Base-by-base conservation (phyloP, 2,797 vertebrate genomes). In the Karalla daura region DNA sequence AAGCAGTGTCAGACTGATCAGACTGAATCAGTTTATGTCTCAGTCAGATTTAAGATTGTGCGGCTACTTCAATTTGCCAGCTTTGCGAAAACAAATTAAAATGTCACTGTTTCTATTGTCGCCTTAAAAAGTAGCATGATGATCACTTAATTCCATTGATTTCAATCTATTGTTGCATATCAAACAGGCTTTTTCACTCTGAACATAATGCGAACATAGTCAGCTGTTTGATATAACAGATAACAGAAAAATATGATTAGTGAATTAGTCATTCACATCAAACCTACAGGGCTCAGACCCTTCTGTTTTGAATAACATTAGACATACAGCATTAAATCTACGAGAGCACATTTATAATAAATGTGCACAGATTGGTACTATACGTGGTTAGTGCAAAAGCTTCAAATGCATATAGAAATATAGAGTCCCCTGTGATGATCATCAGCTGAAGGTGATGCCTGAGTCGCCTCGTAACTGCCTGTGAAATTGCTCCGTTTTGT, bases 391-490 rank as follows among this genome's bases (percentile, higher is more conserved):
- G 37, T 51, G 30, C 4, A 44, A 18, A 5, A 23, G 20, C 44
- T 60, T n/a, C n/a, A n/a, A n/a, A n/a, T n/a, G 25, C 15, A 4
- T 12, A 9, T 45, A 11, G 5, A 18, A 32, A 60, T 64, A 27
- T 24, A 39, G 33, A 58, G 56, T 44, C 11, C 7, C 7, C 23
- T 33, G 14, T 62, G 45, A 58, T 55, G 14, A 23, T 65, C 15
- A 60, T 66, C 21, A 33, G 20, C 4, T 56, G 24, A 60, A 56
- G 44, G 28, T 63, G 58, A 81, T 15, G 47, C 45, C 41, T 49
- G 0, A 40, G 45, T 78, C 71, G 25, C 62, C 37, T 65, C 75
- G 64, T 63, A 80, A 75, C 63, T 39, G 53, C 53, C 50, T 78
- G 24, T 77, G 73, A 70, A 72, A 63, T 41, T 15, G 39, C 39